Evolutionary conservation across 2,888 invertebrate species (phyloP).

Genomic region (Metalampra italica): DNA sequence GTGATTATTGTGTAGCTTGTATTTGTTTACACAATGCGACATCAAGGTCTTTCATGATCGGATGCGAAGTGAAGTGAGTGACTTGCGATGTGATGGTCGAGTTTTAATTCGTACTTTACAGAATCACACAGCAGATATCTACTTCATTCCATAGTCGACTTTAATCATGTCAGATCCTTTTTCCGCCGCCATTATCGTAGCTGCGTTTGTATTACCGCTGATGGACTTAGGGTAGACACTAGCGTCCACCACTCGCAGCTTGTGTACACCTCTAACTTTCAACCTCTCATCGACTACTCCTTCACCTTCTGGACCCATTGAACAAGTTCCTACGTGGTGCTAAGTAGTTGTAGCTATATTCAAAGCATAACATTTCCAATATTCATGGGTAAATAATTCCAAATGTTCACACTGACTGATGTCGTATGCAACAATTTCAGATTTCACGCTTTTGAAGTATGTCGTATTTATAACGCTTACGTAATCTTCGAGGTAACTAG

Average conservation of each 20-base stretch:
- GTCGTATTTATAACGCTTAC: conserved; percentile 22
- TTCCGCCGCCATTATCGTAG: conserved; percentile 81
- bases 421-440: conserved; percentile 39
- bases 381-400: conserved; percentile 27
- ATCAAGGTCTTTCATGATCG: too few species aligned
- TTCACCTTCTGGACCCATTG: conserved; percentile 39
- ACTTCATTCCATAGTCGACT: conserved; percentile 22
- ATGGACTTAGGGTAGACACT: conserved; percentile 80
- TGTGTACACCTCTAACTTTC: conserved; percentile 70
- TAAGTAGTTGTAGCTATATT: conserved; percentile 80
- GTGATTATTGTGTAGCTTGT: too few species aligned
- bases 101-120: too few species aligned
- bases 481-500: conserved; percentile 25
- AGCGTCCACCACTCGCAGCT: conserved; percentile 80
- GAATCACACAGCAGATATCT: too few species aligned
- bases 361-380: conserved; percentile 42
- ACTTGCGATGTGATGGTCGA: too few species aligned
- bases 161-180: conserved; percentile 80
- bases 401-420: conserved; percentile 61
- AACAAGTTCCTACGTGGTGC: conserved; percentile 45
- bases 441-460: conserved; percentile 21
- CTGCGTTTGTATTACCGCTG: conserved; percentile 80
- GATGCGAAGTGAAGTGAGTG: too few species aligned
- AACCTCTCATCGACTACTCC: conserved; percentile 44
- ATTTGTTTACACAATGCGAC: too few species aligned